Evolutionary conservation across 2,797 vertebrate species (phyloP), one percentile per base, ranked within the genome.

Genomic region (Phalloptychus januarius): DNA sequence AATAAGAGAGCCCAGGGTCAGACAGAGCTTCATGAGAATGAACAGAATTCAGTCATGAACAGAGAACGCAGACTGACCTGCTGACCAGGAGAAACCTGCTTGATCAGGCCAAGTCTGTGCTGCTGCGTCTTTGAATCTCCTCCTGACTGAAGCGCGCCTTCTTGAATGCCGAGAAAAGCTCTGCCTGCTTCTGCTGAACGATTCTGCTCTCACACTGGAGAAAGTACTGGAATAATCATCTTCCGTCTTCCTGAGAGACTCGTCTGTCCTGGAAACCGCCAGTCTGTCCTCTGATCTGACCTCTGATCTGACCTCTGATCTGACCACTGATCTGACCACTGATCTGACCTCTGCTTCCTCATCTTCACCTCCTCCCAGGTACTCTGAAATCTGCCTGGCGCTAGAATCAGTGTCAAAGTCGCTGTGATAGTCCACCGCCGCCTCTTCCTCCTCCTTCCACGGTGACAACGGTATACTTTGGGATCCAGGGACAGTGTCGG

Each of bases 21-120:
- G 54, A 65, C n/a, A 72, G 3, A 54, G 38, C 54, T 20, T 28
- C 31, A 28, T 16, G 4, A 70, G 45, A 46, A 54, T 20, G 5
- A 52, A 13, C 44, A 18, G 6, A 36, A 63, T 16, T 63, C 18
- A 7, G 15, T 63, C 28, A n/a, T n/a, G n/a, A n/a, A n/a, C n/a
- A n/a, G 10, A 67, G 20, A 67, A 67, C 63, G 2, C 20, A 12
- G 63, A 93, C 94, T 78, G 7, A 99, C 98, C 94, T 2, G 89
- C 31, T 16, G 91, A 15, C 94, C 94, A 93, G 33, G 74, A 79
- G 69, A 71, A 89, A 42, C 86, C 4, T 3, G 90, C 90, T 0
- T 79, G 87, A 0, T 91, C 84, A 15, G 91, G 83, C 2, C 85
- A 89, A 0, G 98, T 97, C 94, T 98, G 97, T 5, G 95, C 96